A percentile compares a stretch with the other conserved stretches of the same genome.
These are phyloP conservation scores for Acrossocheilus fasciatus DNA, from an alignment of 2,797 vertebrate species.

Conservation along the genomic window DNA sequence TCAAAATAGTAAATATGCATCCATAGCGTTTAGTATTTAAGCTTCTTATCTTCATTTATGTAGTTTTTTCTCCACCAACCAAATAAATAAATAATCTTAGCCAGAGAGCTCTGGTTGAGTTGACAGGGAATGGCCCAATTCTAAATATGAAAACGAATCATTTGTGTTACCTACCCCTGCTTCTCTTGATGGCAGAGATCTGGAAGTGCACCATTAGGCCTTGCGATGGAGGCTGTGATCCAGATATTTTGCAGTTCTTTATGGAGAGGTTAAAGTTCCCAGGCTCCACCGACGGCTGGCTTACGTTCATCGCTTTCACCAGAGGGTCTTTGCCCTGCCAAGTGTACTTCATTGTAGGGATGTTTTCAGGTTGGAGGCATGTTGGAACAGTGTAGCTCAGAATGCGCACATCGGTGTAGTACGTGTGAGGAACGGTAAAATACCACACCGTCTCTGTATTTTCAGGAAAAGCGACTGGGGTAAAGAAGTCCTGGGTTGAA, in stretches of 20 bases:
- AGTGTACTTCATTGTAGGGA: slow-evolving; percentile 79
- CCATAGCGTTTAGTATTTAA: not conserved
- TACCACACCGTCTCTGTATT: slow-evolving; percentile 86
- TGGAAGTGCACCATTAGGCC: slow-evolving; percentile 68
- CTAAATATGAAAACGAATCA: not conserved
- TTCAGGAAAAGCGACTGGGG: slow-evolving; percentile 88
- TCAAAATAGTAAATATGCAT: not conserved
- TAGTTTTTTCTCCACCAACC: not conserved
- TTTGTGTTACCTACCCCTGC: slow-evolving; percentile 67
- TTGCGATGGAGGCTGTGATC: slow-evolving; percentile 19
- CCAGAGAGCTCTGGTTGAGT: not conserved
- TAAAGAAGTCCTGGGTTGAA: slow-evolving; percentile 81
- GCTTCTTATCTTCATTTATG: not conserved
- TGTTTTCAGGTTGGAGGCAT: slow-evolving; percentile 81
- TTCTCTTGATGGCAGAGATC: slow-evolving; percentile 63
- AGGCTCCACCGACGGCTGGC: slow-evolving; percentile 55
- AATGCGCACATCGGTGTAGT: slow-evolving; percentile 77
- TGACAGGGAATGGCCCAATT: too few relatives aligned
- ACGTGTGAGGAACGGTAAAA: slow-evolving; percentile 77
- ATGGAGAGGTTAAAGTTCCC: slow-evolving; percentile 72
- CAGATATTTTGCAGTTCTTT: slow-evolving; percentile 75
- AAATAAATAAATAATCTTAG: not conserved
- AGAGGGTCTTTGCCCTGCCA: not conserved
- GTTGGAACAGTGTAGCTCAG: slow-evolving; percentile 76
- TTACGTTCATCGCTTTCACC: slow-evolving; percentile 56